A percentile compares a stretch with the other conserved stretches of the same genome.
These are phyloP conservation scores for Xylocampa areola DNA, from an alignment of 2,888 invertebrate species.

Conservation along the genomic window DNA sequence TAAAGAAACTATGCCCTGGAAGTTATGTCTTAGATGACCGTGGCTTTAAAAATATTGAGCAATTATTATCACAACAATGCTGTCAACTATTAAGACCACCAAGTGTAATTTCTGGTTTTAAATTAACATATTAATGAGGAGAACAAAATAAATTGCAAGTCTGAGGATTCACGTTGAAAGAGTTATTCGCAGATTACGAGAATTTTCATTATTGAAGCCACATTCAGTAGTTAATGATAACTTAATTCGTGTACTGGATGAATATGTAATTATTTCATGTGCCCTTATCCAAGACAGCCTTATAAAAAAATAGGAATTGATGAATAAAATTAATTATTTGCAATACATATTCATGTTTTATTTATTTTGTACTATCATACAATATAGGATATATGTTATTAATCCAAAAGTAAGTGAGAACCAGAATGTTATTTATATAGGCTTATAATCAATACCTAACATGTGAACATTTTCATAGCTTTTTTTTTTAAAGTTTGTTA, in stretches of 20 bases:
- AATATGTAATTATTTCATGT: conserved; percentile 49
- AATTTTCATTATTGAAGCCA: conserved; percentile 23
- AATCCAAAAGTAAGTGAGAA: conserved; percentile 6
- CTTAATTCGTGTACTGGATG: conserved; percentile 41
- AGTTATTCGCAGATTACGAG: conserved; percentile 13
- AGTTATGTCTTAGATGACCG: conserved; percentile 15
- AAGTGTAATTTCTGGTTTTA: conserved; percentile 12
- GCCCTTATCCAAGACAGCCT: conserved; percentile 52
- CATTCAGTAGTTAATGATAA: conserved; percentile 13
- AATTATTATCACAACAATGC: conserved; percentile 5
- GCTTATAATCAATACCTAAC: conserved; percentile 1
- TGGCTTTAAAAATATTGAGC: conserved; percentile 28
- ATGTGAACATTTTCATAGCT: conserved; percentile 11
- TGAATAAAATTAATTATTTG: too few relatives aligned
- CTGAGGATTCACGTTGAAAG: conserved; percentile 24
- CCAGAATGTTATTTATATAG: conserved; percentile 1
- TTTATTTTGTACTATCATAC: conserved; percentile 7
- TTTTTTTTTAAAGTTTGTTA: conserved; percentile 28
- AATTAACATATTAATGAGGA: conserved; percentile 8
- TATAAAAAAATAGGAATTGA: too few relatives aligned
- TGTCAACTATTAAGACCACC: conserved; percentile 16
- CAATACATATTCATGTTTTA: too few relatives aligned
- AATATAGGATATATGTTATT: conserved; percentile 14
- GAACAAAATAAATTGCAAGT: too few relatives aligned
- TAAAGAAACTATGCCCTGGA: conserved; percentile 4